Evolutionary conservation across 2,888 invertebrate genomes (phyloP), one percentile per base, ranked within the genome.

Genomic region (Rhyacophila evoluta): DNA sequence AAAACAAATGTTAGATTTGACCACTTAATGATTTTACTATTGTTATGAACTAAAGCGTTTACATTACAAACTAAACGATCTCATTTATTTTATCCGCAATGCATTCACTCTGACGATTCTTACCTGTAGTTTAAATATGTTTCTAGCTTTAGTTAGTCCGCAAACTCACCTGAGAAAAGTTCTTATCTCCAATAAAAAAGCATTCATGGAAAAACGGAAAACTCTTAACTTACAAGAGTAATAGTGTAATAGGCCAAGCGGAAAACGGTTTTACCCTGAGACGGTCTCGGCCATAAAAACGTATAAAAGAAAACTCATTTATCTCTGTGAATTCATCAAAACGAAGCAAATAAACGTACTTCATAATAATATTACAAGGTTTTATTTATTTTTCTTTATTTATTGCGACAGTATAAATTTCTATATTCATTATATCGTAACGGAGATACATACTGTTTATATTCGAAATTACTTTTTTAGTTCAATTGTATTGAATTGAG

Each of bases 191-290:
- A 55, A 55, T 55, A 55, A 55, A 55, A 55, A 55, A 55, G 25
- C 55, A 19, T 55, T 55, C 55, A 55, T 10, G 19, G 55, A 55
- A 55, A 55, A 55, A 55, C 55, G 55, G 25, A 25, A 55, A 55
- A 55, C 55, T 55, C 55, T 55, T 55, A 55, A 55, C 15, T 55
- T 55, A 55, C 55, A 55, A 55, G 55, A 55, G 55, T 55, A 55
- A 55, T 55, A 55, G 55, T 55, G 15, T 19, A 55, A 55, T 25
- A 55, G 55, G 15, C 55, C 55, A 19, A 55, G 55, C 55, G 55
- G 55, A 55, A 55, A 55, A 55, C 19, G 25, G 15, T 8, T 55
- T 55, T 19, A 4, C 29, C 55, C 19, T 10, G 8, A 25, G 55
- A 55, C 55, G 55, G 55, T 41, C 41, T 41, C 15, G 1, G 19